Percentiles rank a stretch among this genome's conserved stretches.
phyloP scores from a whole-genome alignment of 2,797 vertebrate species.

The Tapirus indicus region DNA sequence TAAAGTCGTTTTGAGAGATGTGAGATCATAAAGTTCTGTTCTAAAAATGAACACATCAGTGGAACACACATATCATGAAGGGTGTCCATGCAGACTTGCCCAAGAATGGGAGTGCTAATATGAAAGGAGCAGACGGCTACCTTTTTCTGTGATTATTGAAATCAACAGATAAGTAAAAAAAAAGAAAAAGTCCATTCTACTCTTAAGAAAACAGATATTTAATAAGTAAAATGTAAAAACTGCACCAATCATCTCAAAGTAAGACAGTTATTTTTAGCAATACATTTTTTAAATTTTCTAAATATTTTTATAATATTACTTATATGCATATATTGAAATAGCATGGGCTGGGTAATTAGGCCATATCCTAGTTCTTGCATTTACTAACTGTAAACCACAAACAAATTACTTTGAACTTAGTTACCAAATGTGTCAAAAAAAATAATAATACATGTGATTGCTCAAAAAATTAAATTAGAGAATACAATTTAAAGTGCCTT shows the following conservation, averaged over 20 bases:
- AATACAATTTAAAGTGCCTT: not conserved
- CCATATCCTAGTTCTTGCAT: not conserved
- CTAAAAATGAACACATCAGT: conserved; percentile 43
- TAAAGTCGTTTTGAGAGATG: conserved; percentile 61
- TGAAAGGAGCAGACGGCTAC: not conserved
- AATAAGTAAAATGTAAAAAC: not conserved
- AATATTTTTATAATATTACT: not conserved
- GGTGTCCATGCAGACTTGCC: not conserved
- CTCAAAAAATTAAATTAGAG: conserved; percentile 24
- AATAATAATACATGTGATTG: not conserved
- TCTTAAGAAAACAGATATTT: not conserved
- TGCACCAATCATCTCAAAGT: not conserved
- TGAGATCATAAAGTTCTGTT: conserved; percentile 53
- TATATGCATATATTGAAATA: not conserved
- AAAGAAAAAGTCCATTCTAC: not conserved
- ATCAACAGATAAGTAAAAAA: not conserved
- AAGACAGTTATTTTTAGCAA: not conserved
- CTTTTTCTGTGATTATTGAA: not conserved
- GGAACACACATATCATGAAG: not conserved
- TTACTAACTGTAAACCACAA: not conserved
- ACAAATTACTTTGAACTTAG: not conserved
- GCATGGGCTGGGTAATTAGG: not conserved
- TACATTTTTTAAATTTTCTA: not conserved
- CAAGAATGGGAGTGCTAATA: not conserved
- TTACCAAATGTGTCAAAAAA: not conserved